These are phyloP conservation scores for Apoderus coryli DNA, from an alignment of 2,888 invertebrate species.

Conservation along the genomic window DNA sequence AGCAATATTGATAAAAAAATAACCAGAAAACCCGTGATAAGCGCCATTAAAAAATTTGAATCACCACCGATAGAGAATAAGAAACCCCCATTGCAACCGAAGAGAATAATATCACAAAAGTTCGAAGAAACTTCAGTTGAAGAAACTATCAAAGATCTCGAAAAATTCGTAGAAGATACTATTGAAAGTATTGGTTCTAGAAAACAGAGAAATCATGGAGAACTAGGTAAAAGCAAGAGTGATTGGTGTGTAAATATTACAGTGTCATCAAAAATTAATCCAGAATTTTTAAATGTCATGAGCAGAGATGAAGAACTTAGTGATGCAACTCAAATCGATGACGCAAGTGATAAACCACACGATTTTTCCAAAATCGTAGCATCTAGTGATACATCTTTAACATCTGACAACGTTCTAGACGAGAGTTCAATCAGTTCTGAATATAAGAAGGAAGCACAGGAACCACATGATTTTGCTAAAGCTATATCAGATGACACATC, in stretches of 20 bases:
- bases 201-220: slow-evolving; percentile 11
- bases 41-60: slow-evolving; percentile 19
- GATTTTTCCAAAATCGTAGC: slow-evolving; percentile 18
- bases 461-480: slow-evolving; percentile 8
- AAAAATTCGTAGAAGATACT: slow-evolving; percentile 21
- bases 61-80: slow-evolving; percentile 14
- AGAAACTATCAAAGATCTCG: slow-evolving; percentile 21
- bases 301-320: slow-evolving; percentile 6
- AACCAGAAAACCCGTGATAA: slow-evolving; percentile 15
- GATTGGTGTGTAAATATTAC: slow-evolving; percentile 24
- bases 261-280: slow-evolving; percentile 21
- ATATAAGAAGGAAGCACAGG: slow-evolving; percentile 7
- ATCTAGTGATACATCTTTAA: slow-evolving; percentile 13
- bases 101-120: slow-evolving; percentile 6
- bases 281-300: slow-evolving; percentile 17
- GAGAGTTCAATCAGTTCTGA: slow-evolving; percentile 11
- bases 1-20: slow-evolving; percentile 6
- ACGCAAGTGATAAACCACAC: slow-evolving; percentile 11
- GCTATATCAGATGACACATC: too few species aligned
- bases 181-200: slow-evolving; percentile 18
- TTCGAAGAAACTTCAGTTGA: slow-evolving; percentile 14
- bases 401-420: slow-evolving; percentile 7
- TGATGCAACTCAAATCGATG: slow-evolving; percentile 11
- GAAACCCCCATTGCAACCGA: slow-evolving; percentile 1
- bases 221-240: slow-evolving; percentile 14